Conservation (phyloP, 2,113 vertebrate species). For the Xiphias gladius region DNA sequence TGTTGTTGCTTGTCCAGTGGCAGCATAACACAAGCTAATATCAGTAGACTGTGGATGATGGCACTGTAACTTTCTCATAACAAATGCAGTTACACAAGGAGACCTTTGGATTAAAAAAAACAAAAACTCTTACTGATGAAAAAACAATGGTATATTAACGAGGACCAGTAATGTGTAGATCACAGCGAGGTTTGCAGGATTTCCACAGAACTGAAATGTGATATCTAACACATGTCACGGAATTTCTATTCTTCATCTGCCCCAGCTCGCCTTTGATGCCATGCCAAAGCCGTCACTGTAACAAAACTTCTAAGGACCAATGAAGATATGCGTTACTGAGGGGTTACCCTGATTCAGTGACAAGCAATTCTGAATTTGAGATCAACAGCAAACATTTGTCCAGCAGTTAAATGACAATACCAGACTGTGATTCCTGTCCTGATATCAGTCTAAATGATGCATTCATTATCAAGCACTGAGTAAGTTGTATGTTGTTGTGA, state of each 20-base stretch:
- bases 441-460: background rate
- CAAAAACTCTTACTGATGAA: slow-evolving; percentile 9
- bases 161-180: slow-evolving; percentile 32
- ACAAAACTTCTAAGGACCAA: slow-evolving; percentile 56
- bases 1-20: slow-evolving; percentile 44
- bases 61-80: slow-evolving; percentile 8
- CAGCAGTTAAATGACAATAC: background rate
- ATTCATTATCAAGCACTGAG: background rate
- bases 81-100: background rate
- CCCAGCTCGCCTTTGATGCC: slow-evolving; percentile 64
- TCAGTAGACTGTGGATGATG: slow-evolving; percentile 23
- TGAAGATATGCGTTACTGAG: slow-evolving; percentile 58
- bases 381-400: slow-evolving; percentile 43
- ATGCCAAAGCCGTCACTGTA: slow-evolving; percentile 62
- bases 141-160: slow-evolving; percentile 45
- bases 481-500: background rate
- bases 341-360: slow-evolving; percentile 66
- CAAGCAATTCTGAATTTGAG: slow-evolving; percentile 62
- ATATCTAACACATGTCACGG: slow-evolving; percentile 68
- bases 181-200: slow-evolving; percentile 45
- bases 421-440: background rate
- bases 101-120: slow-evolving; percentile 8
- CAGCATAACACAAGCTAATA: slow-evolving; percentile 20
- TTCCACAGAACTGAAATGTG: slow-evolving; percentile 61
- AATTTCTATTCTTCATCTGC: slow-evolving; percentile 68